These are phyloP conservation scores for Scopus umbretta DNA, from an alignment of 2,113 vertebrate species.

Conservation along the genomic window DNA sequence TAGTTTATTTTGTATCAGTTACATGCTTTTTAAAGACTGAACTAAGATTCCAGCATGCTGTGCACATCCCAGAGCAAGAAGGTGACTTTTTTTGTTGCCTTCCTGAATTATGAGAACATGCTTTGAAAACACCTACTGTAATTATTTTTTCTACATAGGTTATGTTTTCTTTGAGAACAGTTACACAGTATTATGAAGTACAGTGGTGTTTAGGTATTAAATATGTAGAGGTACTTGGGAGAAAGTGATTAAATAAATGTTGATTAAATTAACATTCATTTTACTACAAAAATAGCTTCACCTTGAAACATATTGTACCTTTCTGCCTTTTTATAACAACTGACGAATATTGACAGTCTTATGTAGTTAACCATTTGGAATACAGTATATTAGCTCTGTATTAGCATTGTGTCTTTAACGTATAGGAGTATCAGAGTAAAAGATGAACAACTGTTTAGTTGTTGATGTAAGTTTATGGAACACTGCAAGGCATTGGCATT, in stretches of 20 bases:
- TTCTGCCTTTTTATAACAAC: not conserved
- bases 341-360: not conserved
- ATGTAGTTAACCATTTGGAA: not conserved
- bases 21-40: not conserved
- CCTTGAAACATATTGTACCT: not conserved
- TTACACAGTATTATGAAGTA: not conserved
- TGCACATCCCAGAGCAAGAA: not conserved
- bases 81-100: not conserved
- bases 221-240: not conserved
- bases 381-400: not conserved
- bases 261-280: not conserved
- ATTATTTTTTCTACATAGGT: not conserved
- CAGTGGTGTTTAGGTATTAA: not conserved
- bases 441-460: not conserved
- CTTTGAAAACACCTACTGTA: not conserved
- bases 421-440: not conserved
- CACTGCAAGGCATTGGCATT: not conserved
- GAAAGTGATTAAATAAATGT: not conserved
- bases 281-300: not conserved
- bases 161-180: not conserved
- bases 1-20: not conserved
- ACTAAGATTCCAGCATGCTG: not conserved
- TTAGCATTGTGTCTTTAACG: not conserved
- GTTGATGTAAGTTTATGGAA: not conserved
- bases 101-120: not conserved